A percentile compares a stretch with the other conserved stretches of the same genome.
Evolutionary conservation across 2,113 vertebrate species (phyloP).

Genomic region (Callocephalon fimbriatum): DNA sequence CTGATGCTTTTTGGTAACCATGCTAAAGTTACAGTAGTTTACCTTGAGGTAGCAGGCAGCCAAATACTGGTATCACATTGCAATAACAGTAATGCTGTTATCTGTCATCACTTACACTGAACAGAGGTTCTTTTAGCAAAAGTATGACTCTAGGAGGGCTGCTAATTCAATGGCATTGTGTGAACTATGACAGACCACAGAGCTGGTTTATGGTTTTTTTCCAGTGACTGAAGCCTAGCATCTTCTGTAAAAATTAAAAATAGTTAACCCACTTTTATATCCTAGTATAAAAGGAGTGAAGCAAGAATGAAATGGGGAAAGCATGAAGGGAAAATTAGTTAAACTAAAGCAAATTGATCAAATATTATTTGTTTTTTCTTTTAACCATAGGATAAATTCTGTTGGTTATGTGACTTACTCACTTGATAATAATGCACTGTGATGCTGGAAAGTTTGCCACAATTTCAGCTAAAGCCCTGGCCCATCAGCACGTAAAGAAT

Average conservation of each 20-base stretch:
- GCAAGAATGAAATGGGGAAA: not conserved
- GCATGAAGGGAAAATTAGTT: conserved; percentile 70
- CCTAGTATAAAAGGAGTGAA: conserved; percentile 19
- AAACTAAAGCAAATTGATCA: conserved; percentile 51
- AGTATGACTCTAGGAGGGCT: conserved; percentile 36
- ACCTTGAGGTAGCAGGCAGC: conserved; percentile 50
- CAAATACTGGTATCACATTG: conserved; percentile 54
- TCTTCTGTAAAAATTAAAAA: conserved; percentile 40
- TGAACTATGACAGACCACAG: conserved; percentile 62
- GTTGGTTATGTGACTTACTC: conserved; percentile 73
- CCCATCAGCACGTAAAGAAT: conserved; percentile 55
- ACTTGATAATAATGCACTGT: conserved; percentile 73
- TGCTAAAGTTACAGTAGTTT: conserved; percentile 44
- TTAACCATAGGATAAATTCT: conserved; percentile 65
- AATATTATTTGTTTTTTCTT: not conserved
- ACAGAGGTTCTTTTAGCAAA: conserved; percentile 69
- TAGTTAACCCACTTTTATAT: conserved; percentile 35
- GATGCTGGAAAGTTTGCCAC: conserved; percentile 66
- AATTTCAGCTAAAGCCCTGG: conserved; percentile 53
- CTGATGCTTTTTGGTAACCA: conserved; percentile 46
- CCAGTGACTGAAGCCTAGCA: conserved; percentile 29
- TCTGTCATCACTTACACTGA: conserved; percentile 75
- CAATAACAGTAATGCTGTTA: conserved; percentile 69
- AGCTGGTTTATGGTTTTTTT: conserved; percentile 38
- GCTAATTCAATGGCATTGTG: conserved; percentile 77